A percentile compares a stretch with the other conserved stretches of the same genome.
Evolutionary conservation across 1,140 invertebrate species (phyloP).

Genomic region (Antheraea mylitta): DNA sequence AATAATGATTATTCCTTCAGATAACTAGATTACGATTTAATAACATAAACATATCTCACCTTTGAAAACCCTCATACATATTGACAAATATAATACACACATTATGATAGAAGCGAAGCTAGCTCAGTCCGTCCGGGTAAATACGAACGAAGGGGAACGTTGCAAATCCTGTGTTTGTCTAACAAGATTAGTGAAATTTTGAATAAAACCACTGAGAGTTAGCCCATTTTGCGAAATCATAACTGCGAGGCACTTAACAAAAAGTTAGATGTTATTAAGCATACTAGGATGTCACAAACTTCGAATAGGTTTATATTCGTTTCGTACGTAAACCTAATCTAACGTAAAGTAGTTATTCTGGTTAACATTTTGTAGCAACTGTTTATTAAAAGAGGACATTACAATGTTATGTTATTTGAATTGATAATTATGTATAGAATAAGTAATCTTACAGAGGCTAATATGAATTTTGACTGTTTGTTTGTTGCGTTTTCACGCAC

Average conservation of each 20-base stretch:
- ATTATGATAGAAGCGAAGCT: neutral
- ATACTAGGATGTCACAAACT: neutral
- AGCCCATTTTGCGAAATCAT: neutral
- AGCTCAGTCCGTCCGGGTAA: neutral
- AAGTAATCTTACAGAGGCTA: no score
- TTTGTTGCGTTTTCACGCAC: no score
- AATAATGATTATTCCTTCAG: no score
- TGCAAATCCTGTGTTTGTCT: conserved; percentile 1
- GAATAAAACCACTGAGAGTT: conserved; percentile 1
- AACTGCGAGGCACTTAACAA: neutral
- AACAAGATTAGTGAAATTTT: neutral
- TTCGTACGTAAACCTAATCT: neutral
- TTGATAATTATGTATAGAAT: no score
- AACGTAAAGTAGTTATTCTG: no score
- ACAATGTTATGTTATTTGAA: no score
- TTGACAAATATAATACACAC: neutral
- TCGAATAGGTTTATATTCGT: neutral
- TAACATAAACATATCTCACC: neutral
- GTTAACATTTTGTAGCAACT: no score
- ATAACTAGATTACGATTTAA: no score
- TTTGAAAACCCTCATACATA: neutral
- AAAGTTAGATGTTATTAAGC: neutral
- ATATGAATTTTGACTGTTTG: no score
- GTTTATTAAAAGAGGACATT: no score
- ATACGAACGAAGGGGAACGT: neutral